These are phyloP conservation scores for Eulimnadia texana DNA, from an alignment of 1,140 invertebrate species.

Conservation along the genomic window DNA sequence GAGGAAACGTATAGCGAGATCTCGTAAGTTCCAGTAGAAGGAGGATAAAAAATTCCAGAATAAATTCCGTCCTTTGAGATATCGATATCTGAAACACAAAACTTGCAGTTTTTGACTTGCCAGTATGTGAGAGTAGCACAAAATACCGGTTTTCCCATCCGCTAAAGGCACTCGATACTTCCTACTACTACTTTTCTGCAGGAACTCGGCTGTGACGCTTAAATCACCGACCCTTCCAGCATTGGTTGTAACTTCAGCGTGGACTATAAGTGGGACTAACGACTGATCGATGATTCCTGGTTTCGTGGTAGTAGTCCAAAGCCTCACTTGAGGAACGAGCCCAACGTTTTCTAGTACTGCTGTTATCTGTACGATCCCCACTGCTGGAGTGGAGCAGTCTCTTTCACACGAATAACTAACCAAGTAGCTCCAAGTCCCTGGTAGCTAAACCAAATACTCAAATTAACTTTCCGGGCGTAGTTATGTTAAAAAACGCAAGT, in stretches of 20 bases:
- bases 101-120: background rate
- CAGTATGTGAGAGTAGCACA: background rate
- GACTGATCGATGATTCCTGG: no score
- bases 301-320: background rate
- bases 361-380: background rate
- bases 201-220: background rate
- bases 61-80: constrained; percentile 4
- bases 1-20: background rate
- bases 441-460: no score
- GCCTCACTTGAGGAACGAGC: background rate
- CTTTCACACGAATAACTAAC: background rate
- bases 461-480: no score
- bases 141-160: background rate
- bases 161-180: background rate
- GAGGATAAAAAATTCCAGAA: constrained; percentile 1
- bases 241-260: background rate
- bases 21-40: background rate
- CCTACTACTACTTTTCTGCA: background rate
- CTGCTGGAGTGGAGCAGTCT: background rate
- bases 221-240: background rate
- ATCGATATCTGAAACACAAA: background rate
- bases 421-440: background rate
- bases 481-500: no score
- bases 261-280: no score
- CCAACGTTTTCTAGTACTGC: background rate